Conservation (phyloP, 2,797 vertebrate species). For the Eulemur coronatus region DNA sequence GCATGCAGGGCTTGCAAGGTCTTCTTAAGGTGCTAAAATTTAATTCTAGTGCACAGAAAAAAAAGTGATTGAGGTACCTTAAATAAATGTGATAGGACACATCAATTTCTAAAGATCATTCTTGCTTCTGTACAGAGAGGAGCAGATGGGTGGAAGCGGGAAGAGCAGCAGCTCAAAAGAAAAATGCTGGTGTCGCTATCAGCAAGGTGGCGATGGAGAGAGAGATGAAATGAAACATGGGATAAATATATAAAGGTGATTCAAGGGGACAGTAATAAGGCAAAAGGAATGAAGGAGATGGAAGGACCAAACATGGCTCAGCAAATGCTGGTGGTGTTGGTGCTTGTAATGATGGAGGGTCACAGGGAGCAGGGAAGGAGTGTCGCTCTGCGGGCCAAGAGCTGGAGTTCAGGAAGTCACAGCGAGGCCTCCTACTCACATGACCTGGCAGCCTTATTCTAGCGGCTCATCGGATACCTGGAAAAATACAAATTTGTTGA, state of each 20-base stretch:
- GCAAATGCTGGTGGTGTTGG: no score
- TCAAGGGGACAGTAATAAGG: neutral
- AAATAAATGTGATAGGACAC: neutral
- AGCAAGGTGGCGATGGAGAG: neutral
- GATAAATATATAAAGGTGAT: neutral
- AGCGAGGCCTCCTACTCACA: neutral
- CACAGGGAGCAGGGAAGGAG: neutral
- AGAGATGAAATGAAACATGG: neutral
- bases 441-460: neutral
- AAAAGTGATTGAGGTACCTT: neutral
- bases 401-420: neutral
- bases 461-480: neutral
- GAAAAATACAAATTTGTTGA: neutral
- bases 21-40: no score
- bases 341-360: neutral
- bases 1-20: neutral
- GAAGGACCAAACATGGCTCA: no score
- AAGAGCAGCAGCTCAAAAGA: neutral
- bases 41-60: neutral
- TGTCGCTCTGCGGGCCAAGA: neutral
- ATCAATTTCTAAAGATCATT: neutral
- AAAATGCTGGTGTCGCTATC: no score
- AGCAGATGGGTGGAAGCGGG: neutral
- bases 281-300: neutral
- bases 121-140: neutral